phyloP scores from a whole-genome alignment of 2,888 invertebrate genomes.

The Sphinx pinastri region DNA sequence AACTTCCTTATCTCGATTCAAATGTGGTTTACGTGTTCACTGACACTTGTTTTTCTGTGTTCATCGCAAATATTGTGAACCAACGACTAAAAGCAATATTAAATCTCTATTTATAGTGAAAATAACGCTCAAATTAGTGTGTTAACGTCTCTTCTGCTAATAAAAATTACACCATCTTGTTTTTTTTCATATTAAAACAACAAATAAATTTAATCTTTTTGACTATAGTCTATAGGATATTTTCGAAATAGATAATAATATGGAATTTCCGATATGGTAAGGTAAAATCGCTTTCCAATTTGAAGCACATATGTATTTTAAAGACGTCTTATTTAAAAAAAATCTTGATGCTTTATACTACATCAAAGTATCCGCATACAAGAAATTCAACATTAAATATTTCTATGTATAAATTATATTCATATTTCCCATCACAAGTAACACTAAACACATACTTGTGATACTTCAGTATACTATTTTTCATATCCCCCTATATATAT shows the following conservation, averaged over 20 bases:
- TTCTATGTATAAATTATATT: slow-evolving; percentile 14
- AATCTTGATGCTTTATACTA: background rate
- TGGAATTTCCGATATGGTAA: background rate
- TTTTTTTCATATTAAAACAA: background rate
- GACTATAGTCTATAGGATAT: background rate
- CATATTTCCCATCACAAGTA: slow-evolving; percentile 5
- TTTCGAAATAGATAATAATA: background rate
- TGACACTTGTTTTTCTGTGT: slow-evolving; percentile 33
- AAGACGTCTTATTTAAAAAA: background rate
- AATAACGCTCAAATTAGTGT: slow-evolving; percentile 75
- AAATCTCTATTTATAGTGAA: slow-evolving; percentile 55
- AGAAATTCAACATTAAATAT: slow-evolving; percentile 11
- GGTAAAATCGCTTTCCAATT: background rate
- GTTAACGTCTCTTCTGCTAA: slow-evolving; percentile 58
- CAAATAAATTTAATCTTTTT: background rate
- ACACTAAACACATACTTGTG: slow-evolving; percentile 8
- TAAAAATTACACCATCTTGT: slow-evolving; percentile 43
- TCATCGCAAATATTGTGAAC: slow-evolving; percentile 47
- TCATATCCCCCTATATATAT: slow-evolving; percentile 20
- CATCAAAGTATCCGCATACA: too few relatives aligned
- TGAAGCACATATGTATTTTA: background rate
- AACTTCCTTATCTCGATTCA: slow-evolving; percentile 20
- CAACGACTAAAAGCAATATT: slow-evolving; percentile 75
- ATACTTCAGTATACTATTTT: slow-evolving; percentile 20
- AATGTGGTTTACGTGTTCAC: slow-evolving; percentile 32